Evolutionary conservation across 2,888 invertebrate species (phyloP), one percentile per base, ranked within the genome.

Genomic region (Buathra laborator): DNA sequence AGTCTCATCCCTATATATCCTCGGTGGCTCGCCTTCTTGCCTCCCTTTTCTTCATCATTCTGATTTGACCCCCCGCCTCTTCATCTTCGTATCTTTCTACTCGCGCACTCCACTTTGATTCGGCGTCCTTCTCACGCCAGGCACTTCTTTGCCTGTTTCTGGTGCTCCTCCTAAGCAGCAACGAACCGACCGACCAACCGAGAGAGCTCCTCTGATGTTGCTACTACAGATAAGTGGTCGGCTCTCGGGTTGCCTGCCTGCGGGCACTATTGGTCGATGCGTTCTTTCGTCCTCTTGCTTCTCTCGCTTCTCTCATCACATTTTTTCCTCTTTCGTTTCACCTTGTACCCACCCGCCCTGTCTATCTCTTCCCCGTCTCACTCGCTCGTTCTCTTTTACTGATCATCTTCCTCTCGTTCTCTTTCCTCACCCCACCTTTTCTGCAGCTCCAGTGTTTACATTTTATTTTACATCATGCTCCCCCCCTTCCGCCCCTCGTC

Each of bases 191-290:
- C 89, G 88, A 87, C 89, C 89, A 78, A 56, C 44, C 43, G 70
- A 71, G 89, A 91, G 90, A 92, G 91, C 90, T 91, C 81, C 92
- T 93, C 92, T 93, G 93, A 93, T 92, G 93, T 92, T 92, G 90
- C 92, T 91, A 89, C 92, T 90, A 89, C 91, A 90, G 93, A 93
- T 93, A 93, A 92, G 93, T 93, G 92, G 92, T 92, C 91, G 92
- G 89, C 92, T 93, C 92, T 92, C 88, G 91, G 91, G 89, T 90
- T 91, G 90, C 89, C 88, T 79, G 81, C 91, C 92, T 91, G 88
- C 90, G 90, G 92, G 91, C 91, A 91, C 90, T 92, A 93, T 92
- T 90, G 92, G 91, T 90, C 91, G 90, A 92, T 92, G 91, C 90
- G 89, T 92, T 91, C 89, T 90, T 91, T 89, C 90, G 80, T 89